Evolutionary conservation across 2,888 invertebrate genomes (phyloP), one percentile per base, ranked within the genome.

Genomic region (Mongoloraphidia duomilia): DNA sequence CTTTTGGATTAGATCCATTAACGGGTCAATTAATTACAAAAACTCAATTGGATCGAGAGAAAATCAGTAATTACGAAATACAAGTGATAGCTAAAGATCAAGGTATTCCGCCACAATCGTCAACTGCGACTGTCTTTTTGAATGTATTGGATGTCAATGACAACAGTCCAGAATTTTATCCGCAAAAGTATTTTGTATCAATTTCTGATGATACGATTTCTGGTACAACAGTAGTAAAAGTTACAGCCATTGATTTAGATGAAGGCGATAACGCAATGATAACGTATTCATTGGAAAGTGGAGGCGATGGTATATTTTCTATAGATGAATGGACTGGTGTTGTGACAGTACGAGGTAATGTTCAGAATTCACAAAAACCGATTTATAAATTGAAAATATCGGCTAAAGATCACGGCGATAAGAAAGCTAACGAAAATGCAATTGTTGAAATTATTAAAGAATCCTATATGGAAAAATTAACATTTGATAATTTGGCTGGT

Each of bases 121-220:
- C 94, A 8, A 90, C 91, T 0, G 90, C 92, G 9, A 88, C 90
- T 1, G 82, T 96, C 46, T 75, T 78, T 60, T 68, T 96, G 8
- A 80, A 73, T 55, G 77, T 96, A 13, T 71, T 82, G 52, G 95
- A 95, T 68, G 80, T 90, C 11, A 95, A 96, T 66, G 95, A 96
- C 67, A 94, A 95, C 65, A 78, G 79, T 58, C 95, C 95, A 0
- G 77, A 82, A 60, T 94, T 96, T 71, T 94, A 94, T 70, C 95
- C 95, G 0, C 77, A 78, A 62, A 77, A 81, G 60, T 95, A 95
- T 66, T 84, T 91, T 62, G 76, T 86, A 57, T 76, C 82, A 41
- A 72, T 93, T 41, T 72, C 78, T 36, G 84, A 86, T 59, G 80
- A 84, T 61, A 68, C 78, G 36, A 68, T 75, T 49, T 65, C 76